Evolutionary conservation across 2,113 vertebrate species (phyloP).

Genomic region (Rhinopomastus cyanomelas): DNA sequence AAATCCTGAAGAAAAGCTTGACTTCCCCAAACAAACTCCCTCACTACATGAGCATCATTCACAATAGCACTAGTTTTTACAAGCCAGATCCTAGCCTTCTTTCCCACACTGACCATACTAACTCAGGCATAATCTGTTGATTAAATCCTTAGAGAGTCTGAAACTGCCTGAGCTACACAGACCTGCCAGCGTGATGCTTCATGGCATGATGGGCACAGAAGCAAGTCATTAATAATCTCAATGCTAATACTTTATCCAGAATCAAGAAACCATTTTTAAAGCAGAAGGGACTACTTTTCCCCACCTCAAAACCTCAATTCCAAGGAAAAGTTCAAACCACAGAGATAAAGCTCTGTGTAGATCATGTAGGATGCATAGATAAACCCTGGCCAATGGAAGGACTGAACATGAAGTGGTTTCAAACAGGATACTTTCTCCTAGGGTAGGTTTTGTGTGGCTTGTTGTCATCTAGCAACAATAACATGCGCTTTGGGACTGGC

Average conservation of each 20-base stretch:
- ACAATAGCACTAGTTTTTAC: neutral
- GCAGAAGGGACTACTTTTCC: neutral
- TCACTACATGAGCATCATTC: neutral
- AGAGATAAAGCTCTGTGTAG: neutral
- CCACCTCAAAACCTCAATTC: neutral
- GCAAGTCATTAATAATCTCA: neutral
- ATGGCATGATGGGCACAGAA: neutral
- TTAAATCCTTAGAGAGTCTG: neutral
- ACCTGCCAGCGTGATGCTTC: neutral
- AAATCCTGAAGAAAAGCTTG: neutral
- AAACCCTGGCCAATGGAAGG: neutral
- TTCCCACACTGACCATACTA: neutral
- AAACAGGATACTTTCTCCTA: neutral
- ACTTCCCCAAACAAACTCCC: neutral
- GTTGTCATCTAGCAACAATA: neutral
- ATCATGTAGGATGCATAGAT: rapidly evolving
- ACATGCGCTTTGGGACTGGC: neutral
- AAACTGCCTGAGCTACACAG: neutral
- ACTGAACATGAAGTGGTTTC: neutral
- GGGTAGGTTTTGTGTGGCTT: neutral
- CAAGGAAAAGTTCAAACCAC: neutral
- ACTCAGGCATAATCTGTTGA: neutral
- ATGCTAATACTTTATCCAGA: neutral
- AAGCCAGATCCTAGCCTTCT: neutral
- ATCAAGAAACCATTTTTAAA: neutral